Base-by-base conservation (phyloP, 2,888 invertebrate genomes). In the Caenorhabditis doughertyi region DNA sequence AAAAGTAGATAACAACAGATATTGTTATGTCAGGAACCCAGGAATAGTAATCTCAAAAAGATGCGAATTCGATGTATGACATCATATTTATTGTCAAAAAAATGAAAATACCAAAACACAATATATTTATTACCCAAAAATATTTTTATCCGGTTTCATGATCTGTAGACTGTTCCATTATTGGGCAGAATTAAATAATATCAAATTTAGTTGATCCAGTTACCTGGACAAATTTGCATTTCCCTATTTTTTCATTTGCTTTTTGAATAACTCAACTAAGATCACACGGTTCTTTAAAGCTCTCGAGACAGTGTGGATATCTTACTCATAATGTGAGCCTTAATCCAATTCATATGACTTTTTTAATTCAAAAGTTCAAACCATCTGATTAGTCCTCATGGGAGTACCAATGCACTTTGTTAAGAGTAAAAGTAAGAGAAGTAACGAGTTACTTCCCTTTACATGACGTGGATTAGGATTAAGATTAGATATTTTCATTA, bases 401-500 rank as follows among this genome's bases (percentile, higher is more conserved):
- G 42, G 35, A 60, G 21, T 65, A 18, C 23, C 9, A 49, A 4
- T 65, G 65, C 35, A 65, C 51, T 65, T 53, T 64, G 13, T n/a
- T 55, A n/a, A n/a, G n/a, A n/a, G n/a, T n/a, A n/a, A n/a, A n/a
- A 23, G 16, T 32, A 18, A 47, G 29, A 16, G 18, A 39, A 49
- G 64, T 44, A 53, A 51, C 32, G 39, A 42, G 7, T 39, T 35
- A 55, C 25, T 42, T 68, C 16, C n/a, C 62, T 32, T 23, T 2
- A n/a, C 39, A 53, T 68, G 55, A 68, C 67, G 67, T 67, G 53
- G 67, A 55, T 55, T 29, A 60, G 23, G 25, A 60, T 42, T 32
- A 53, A 49, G 49, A 64, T 47, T 49, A 62, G 29, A 47, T 29
- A 56, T 68, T 44, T 58, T 71, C 71, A 71, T 71, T 71, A 71